Evolutionary conservation across 2,888 invertebrate species (phyloP), one percentile per base, ranked within the genome.

Genomic region (Leptopilina drosophilae): DNA sequence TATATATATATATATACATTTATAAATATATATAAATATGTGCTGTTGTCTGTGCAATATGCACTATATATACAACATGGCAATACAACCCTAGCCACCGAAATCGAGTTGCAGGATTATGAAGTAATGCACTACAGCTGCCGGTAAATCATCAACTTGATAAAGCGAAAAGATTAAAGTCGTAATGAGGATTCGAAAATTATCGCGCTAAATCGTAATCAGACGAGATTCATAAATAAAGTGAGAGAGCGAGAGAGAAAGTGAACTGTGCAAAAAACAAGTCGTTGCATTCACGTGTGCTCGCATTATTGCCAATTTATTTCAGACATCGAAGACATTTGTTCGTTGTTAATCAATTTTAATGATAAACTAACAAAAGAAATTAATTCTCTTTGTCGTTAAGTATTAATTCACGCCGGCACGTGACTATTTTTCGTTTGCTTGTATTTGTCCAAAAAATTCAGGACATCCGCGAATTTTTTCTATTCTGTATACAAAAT

Each of bases 101-200:
- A 87, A 88, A 88, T 85, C 87, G 87, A 88, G 87, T 86, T 86
- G 82, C 86, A 64, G 86, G 84, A 85, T 86, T 87, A 87, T 83
- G 84, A 84, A 80, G 84, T 86, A 85, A 88, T 85, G 87, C 85
- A 87, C 82, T 83, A 84, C 85, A 82, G 82, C 83, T 83, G 85
- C 81, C 84, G 82, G 81, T 89, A 87, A 89, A 89, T 88, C 88
- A 87, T 88, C 84, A 83, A 83, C 82, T 83, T 85, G 87, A 86
- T 86, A 84, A 86, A 86, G 82, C 86, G 85, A 87, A 89, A 87
- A 87, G 87, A 83, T 87, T 87, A 85, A 83, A 84, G 82, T 84
- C 80, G 78, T 85, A 85, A 87, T 84, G 84, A 86, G 85, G 80
- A 80, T 82, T 80, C 67, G 77, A 80, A 81, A 83, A 85, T 84